phyloP scores from a whole-genome alignment of 2,888 invertebrate genomes.

The Nymphalis urticae region DNA sequence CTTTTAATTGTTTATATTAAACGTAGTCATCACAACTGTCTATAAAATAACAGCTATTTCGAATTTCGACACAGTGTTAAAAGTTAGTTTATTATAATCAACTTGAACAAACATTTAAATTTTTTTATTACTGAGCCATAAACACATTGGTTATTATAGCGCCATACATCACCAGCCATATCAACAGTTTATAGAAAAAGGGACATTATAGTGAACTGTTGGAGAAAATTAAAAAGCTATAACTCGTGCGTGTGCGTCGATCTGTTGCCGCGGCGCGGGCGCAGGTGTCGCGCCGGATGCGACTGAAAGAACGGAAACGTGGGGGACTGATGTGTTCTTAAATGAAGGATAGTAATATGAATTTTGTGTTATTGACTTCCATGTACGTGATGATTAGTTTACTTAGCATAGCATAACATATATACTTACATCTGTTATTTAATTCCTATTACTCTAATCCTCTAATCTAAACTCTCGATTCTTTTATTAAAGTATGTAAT shows the following conservation, averaged over 20 bases:
- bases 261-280: conserved; percentile 52
- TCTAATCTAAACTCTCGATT: no score
- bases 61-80: conserved; percentile 4
- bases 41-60: neutral
- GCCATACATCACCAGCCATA: conserved; percentile 53
- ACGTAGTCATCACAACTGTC: neutral
- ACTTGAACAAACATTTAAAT: conserved; percentile 28
- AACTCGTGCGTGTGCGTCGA: conserved; percentile 48
- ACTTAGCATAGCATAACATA: no score
- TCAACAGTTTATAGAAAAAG: conserved; percentile 65
- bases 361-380: neutral
- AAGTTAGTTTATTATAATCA: conserved; percentile 20
- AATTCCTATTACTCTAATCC: no score
- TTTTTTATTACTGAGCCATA: conserved; percentile 31
- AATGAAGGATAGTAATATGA: conserved; percentile 6
- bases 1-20: neutral
- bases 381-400: no score
- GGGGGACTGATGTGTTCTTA: conserved; percentile 11
- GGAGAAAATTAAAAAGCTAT: conserved; percentile 74
- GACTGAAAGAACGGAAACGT: conserved; percentile 57
- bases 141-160: conserved; percentile 36
- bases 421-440: no score
- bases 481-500: no score
- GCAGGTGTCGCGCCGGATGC: conserved; percentile 79
- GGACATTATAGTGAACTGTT: conserved; percentile 63